Base-by-base conservation (phyloP, 53 echinoderm and acorn worm species). In the Actinopyga echinites region DNA sequence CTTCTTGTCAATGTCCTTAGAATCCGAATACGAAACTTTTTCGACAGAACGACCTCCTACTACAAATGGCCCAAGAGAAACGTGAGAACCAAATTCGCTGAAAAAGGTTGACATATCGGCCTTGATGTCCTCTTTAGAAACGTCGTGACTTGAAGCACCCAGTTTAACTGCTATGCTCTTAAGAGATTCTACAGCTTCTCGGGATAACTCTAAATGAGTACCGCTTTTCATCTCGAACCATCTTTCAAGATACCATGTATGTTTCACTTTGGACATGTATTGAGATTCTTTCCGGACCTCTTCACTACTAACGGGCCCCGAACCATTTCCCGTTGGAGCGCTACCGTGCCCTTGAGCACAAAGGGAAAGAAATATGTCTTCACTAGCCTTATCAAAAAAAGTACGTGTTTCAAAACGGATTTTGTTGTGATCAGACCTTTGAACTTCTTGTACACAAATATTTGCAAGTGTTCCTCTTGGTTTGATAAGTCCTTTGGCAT, bases 1-100 rank as follows among this genome's bases (percentile, higher is more conserved):
- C n/a, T n/a, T n/a, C n/a, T n/a, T n/a, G 38, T 69, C 69, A 69
- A 33, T 22, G 5, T 23, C 9, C 26, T 69, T 36, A 21, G 11
- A 69, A 36, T 69, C 69, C 37, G 38, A 32, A 28, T 8, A 12
- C 4, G 43, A 42, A 23, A 75, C 75, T 45, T 53, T 75, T 52
- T 75, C 25, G 3, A 52, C 25, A 26, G n/a, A 75, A 3, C 75
- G 45, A 0, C 75, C 75, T 44, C 75, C 75, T 12, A 75, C 21
- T 23, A 49, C 54, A 49, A 75, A 75, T 75, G 75, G 75, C 2
- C 75, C 75, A 26, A 19, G 37, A 5, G 54, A 49, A 24, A 53
- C 75, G 25, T 75, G 75, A 49, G 75, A 75, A 24, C 75, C 75
- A 52, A 75, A 75, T 43, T 31, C 31, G 13, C 31, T n/a, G 0